phyloP scores from a whole-genome alignment of 64 coral and sea anemone species.

The Exaiptasia diaphana region DNA sequence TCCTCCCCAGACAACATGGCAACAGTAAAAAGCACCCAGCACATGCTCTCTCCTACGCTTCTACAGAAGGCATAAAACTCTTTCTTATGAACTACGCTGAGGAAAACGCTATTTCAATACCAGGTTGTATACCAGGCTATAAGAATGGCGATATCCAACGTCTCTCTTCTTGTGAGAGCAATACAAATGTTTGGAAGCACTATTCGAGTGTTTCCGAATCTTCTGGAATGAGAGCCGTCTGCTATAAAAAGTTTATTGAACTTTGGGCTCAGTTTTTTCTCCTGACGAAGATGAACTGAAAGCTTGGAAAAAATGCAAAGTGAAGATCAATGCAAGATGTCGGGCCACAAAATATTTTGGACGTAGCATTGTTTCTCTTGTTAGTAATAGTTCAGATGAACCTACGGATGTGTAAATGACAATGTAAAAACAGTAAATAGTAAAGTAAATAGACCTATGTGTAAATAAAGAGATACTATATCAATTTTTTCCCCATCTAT shows the following conservation, averaged over 20 bases:
- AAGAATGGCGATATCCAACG: slow-evolving; percentile 51
- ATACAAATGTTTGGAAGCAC: slow-evolving; percentile 14
- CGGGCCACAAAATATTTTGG: too few species aligned
- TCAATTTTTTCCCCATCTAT: too few species aligned
- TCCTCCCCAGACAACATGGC: slow-evolving; percentile 25
- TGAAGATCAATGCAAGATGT: slow-evolving; percentile 10
- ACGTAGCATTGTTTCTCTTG: too few species aligned
- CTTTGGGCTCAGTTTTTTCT: slow-evolving; percentile 43
- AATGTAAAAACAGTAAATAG: too few species aligned
- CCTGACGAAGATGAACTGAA: not conserved
- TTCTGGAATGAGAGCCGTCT: slow-evolving; percentile 13
- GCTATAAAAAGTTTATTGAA: slow-evolving; percentile 33
- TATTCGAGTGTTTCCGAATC: slow-evolving; percentile 12
- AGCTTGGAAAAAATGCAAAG: not conserved
- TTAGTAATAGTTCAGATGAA: too few species aligned
- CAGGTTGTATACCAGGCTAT: slow-evolving; percentile 53
- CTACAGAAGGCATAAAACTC: slow-evolving; percentile 20
- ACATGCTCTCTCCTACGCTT: slow-evolving; percentile 1
- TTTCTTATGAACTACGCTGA: slow-evolving; percentile 59
- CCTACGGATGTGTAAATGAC: too few species aligned
- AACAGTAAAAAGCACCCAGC: slow-evolving; percentile 38
- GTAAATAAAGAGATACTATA: too few species aligned
- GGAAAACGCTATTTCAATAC: slow-evolving; percentile 50
- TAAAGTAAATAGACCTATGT: too few species aligned
- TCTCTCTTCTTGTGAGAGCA: slow-evolving; percentile 1